These are phyloP conservation scores for Rhinolophus sinicus DNA, from an alignment of 2,113 vertebrate species.

Conservation along the genomic window DNA sequence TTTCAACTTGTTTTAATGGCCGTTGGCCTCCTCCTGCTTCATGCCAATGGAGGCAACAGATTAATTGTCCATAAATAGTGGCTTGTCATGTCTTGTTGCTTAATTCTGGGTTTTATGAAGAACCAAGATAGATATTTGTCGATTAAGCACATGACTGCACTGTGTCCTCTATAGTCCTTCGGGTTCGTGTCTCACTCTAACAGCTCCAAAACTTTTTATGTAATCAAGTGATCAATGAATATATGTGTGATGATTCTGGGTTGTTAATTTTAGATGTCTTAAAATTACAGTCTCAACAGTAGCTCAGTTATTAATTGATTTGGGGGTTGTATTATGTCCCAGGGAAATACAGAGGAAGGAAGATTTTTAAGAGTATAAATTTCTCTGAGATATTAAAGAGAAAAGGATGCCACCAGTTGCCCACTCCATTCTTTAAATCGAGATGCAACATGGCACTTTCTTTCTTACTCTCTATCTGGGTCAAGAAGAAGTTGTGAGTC, in stretches of 20 bases:
- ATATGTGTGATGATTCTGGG: neutral
- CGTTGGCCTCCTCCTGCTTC: conserved; percentile 22
- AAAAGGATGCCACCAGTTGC: neutral
- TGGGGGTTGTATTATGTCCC: neutral
- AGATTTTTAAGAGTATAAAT: neutral
- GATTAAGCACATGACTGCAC: neutral
- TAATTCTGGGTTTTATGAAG: conserved; percentile 46
- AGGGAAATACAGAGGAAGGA: neutral
- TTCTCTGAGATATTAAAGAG: neutral
- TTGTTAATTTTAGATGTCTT: conserved; percentile 22
- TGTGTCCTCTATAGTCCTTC: neutral
- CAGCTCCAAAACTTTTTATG: neutral
- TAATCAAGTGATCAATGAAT: neutral
- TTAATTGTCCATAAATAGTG: neutral
- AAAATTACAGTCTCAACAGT: neutral
- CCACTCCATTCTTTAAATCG: neutral
- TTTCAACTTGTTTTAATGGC: conserved; percentile 51
- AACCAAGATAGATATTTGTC: conserved; percentile 12
- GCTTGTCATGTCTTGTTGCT: conserved; percentile 9
- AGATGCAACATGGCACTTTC: neutral
- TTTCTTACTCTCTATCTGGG: neutral
- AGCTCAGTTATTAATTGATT: neutral
- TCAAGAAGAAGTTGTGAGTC: neutral
- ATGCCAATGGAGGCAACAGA: neutral
- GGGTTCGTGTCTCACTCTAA: neutral